Conservation (phyloP, 2,113 vertebrate species). For the Hiodon alosoides region DNA sequence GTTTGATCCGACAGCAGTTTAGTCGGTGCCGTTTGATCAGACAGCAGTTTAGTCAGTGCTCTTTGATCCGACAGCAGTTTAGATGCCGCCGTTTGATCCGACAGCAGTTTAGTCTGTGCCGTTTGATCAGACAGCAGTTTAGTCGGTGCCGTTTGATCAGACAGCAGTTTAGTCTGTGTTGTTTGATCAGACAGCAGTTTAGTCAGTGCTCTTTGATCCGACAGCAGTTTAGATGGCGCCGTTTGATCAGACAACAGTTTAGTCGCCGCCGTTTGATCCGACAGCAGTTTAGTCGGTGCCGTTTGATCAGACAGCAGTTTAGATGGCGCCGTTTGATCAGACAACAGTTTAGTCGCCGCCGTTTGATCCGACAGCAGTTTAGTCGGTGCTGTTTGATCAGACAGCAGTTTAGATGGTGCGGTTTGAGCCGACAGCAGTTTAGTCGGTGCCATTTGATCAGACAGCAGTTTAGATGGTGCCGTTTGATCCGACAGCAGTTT, state of each 20-base stretch:
- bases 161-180: slow-evolving; percentile 40
- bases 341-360: slow-evolving; percentile 39
- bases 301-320: slow-evolving; percentile 56
- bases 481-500: too few species aligned
- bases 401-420: too few species aligned
- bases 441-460: too few species aligned
- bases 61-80: slow-evolving; percentile 56
- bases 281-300: slow-evolving; percentile 39
- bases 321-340: slow-evolving; percentile 44
- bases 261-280: slow-evolving; percentile 44
- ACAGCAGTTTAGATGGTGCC: too few species aligned
- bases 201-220: slow-evolving; percentile 44
- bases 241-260: slow-evolving; percentile 57
- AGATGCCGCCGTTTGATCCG: slow-evolving; percentile 44
- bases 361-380: slow-evolving; percentile 56
- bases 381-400: too few species aligned
- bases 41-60: slow-evolving; percentile 39
- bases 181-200: slow-evolving; percentile 56
- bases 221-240: slow-evolving; percentile 51
- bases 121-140: slow-evolving; percentile 56
- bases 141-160: slow-evolving; percentile 45
- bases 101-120: slow-evolving; percentile 40
- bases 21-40: slow-evolving; percentile 45
- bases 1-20: slow-evolving; percentile 56
- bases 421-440: too few species aligned